phyloP scores from a whole-genome alignment of 37 sponge, comb jelly and placozoan genomes.

The Trichoplax adhaerens region DNA sequence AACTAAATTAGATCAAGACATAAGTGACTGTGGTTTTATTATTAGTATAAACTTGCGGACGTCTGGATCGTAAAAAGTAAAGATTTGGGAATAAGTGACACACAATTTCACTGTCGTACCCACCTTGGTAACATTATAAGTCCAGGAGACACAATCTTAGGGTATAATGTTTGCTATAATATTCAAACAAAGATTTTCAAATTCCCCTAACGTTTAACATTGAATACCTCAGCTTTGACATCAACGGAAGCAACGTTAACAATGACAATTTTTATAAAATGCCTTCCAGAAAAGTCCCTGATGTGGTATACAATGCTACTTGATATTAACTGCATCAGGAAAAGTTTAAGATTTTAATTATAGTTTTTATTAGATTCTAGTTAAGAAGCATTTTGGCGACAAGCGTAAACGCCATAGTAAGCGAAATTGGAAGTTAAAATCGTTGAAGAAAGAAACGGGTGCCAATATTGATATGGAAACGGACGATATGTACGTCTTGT shows the following conservation, averaged over 20 bases:
- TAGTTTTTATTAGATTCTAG: slow-evolving; percentile 37
- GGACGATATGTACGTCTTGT: not conserved
- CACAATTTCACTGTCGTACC: slow-evolving; percentile 60
- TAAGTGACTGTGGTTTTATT: not conserved
- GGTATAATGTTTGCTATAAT: slow-evolving; percentile 14
- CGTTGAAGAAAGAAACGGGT: slow-evolving; percentile 29
- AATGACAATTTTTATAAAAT: slow-evolving; percentile 43
- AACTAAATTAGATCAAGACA: too few species aligned
- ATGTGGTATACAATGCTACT: slow-evolving; percentile 39
- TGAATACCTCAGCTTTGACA: slow-evolving; percentile 26
- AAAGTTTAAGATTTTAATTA: not conserved
- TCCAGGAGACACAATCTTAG: slow-evolving; percentile 65
- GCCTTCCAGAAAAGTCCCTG: slow-evolving; percentile 32
- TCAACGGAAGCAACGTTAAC: slow-evolving; percentile 43
- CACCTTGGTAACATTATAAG: slow-evolving; percentile 84
- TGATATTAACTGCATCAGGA: not conserved
- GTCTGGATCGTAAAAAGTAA: slow-evolving; percentile 58
- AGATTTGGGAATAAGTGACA: slow-evolving; percentile 41
- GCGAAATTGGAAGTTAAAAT: slow-evolving; percentile 79
- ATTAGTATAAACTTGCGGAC: slow-evolving; percentile 52
- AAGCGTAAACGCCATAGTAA: slow-evolving; percentile 46
- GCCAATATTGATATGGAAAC: slow-evolving; percentile 6
- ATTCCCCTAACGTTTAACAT: not conserved
- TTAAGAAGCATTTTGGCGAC: slow-evolving; percentile 88
- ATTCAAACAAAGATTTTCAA: not conserved